These are phyloP conservation scores for Oplegnathus fasciatus DNA, from an alignment of 2,113 vertebrate genomes.

Conservation along the genomic window DNA sequence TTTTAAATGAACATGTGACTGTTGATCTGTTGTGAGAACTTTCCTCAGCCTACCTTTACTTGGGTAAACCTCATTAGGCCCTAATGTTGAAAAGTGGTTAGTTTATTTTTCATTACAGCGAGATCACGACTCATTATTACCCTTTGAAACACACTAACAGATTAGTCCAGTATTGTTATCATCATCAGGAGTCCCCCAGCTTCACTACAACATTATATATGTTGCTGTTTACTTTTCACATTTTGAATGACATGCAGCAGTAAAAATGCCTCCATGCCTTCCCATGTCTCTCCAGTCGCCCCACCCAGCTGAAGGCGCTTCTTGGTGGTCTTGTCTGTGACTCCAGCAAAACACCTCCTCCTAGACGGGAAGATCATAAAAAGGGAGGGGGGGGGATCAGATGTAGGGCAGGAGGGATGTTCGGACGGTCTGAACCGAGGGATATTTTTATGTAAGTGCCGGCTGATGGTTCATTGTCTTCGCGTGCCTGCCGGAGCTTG, in stretches of 20 bases:
- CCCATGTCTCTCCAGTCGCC: conserved; percentile 21
- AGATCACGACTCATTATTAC: too few relatives aligned
- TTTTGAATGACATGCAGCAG: background rate
- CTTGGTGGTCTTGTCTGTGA: conserved; percentile 54
- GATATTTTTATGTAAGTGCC: background rate
- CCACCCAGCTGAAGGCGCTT: conserved; percentile 66
- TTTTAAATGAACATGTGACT: too few relatives aligned
- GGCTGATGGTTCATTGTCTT: conserved; percentile 14
- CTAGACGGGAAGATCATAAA: conserved; percentile 17
- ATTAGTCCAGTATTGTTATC: background rate
- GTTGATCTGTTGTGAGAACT: background rate
- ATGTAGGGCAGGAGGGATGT: conserved; percentile 25
- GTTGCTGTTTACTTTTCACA: background rate
- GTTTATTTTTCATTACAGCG: background rate
- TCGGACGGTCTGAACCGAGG: background rate
- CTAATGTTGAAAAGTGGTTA: background rate
- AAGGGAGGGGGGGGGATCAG: background rate
- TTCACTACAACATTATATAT: background rate
- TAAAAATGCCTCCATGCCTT: background rate
- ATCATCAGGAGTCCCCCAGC: background rate
- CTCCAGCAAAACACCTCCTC: conserved; percentile 59
- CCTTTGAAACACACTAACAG: too few relatives aligned
- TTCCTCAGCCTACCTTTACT: background rate
- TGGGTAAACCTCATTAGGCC: background rate
- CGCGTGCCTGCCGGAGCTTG: background rate